Conservation (phyloP, 2,888 invertebrate species). For the Noctua pronuba region DNA sequence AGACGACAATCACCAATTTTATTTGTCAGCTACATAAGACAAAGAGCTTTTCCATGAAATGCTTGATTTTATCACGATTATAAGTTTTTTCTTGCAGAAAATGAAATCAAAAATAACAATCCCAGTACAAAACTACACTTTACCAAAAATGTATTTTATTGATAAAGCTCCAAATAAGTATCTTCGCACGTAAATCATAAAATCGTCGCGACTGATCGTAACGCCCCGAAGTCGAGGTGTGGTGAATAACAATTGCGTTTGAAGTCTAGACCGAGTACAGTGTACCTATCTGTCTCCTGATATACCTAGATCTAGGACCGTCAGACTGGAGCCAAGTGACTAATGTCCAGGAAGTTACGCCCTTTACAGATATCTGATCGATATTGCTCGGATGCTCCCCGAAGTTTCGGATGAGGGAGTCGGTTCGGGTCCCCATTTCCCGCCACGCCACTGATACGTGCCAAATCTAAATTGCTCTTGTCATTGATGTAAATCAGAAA, state of each 20-base stretch:
- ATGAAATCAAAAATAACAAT: constrained; percentile 15
- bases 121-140: constrained; percentile 6
- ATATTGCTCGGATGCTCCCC: constrained; percentile 39
- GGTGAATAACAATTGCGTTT: constrained; percentile 58
- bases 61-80: constrained; percentile 22
- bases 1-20: constrained; percentile 32
- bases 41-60: constrained; percentile 10
- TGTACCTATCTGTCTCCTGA: constrained; percentile 32
- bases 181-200: constrained; percentile 52
- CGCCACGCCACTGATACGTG: constrained; percentile 15
- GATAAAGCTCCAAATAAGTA: constrained; percentile 49
- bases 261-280: constrained; percentile 55
- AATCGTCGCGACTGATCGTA: constrained; percentile 36
- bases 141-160: constrained; percentile 29
- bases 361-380: constrained; percentile 54
- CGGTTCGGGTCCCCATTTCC: constrained; percentile 1
- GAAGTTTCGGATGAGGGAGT: constrained; percentile 34
- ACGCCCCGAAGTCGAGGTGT: constrained; percentile 29
- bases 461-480: constrained; percentile 19
- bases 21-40: constrained; percentile 5
- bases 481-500: constrained; percentile 13
- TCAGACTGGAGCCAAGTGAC: constrained; percentile 53
- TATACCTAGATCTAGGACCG: constrained; percentile 33
- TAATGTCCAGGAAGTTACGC: constrained; percentile 57
- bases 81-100: constrained; percentile 9